Evolutionary conservation across 2,797 vertebrate species (phyloP), one percentile per base, ranked within the genome.

Genomic region (Chelonia mydas): DNA sequence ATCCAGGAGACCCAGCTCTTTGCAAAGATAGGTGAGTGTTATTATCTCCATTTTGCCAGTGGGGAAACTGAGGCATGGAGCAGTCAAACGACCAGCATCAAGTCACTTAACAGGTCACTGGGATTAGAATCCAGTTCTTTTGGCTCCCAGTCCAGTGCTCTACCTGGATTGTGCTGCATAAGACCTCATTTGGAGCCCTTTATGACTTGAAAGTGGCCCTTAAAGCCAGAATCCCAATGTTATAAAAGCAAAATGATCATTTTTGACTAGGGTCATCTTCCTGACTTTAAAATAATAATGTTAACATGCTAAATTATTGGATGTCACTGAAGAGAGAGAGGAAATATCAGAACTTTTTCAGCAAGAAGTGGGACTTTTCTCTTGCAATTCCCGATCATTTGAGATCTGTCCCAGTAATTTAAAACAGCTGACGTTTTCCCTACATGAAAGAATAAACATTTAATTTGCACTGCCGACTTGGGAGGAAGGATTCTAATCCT

Each of bases 391-490:
- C 81, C 53, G 47, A 1, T 51, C 61, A 31, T 79, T 81, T 72
- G 84, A 90, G 93, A 95, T 83, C 83, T 90, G 84, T 91, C 6
- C 37, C 76, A 81, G 84, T 68, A 53, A 90, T 85, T 90, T 91
- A 90, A 91, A 97, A 83, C 90, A 95, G 96, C 95, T 92, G 97
- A 97, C 95, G 91, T 88, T 95, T 96, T 92, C 96, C 95, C 96
- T 65, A 50, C 94, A 95, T 89, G 97, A 97, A 97, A 97, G 97
- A 97, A 97, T 11, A 97, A 97, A 97, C 95, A 97, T 98, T 97
- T 97, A 72, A 95, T 97, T 97, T 97, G 96, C 94, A 93, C 95
- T 3, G 84, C 94, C 1, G 72, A 88, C 91, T 41, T 6, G n/a
- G 84, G 86, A 88, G 61, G 90, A 97, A 91, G 87, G 97, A 97